Evolutionary conservation across 35 echinoderm and acorn worm species (phyloP).

Genomic region (Acanthaster planci): DNA sequence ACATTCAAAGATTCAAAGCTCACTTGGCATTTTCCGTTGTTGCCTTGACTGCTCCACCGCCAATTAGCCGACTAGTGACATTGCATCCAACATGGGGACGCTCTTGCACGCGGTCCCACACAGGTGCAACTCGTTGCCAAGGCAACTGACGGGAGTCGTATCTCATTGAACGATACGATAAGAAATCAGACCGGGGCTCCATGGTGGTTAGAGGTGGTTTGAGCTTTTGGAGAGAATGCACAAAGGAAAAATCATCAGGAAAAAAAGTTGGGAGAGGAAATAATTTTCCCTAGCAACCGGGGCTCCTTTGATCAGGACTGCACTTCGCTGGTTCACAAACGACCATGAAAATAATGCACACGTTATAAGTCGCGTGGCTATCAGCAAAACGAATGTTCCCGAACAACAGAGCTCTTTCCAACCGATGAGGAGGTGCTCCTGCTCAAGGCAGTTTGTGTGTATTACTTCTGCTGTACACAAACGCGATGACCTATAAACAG

Average conservation of each 20-base stretch:
- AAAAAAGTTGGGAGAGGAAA: neutral
- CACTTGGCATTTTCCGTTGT: neutral
- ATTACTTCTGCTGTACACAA: no score
- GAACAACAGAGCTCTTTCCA: no score
- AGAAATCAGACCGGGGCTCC: constrained; percentile 65
- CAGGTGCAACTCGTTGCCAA: constrained; percentile 64
- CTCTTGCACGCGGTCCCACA: constrained; percentile 80
- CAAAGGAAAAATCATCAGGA: no score
- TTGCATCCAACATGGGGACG: constrained; percentile 50
- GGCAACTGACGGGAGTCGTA: constrained; percentile 50
- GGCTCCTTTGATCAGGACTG: no score
- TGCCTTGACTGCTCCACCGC: constrained; percentile 11
- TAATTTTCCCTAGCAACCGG: neutral
- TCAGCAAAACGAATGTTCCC: no score
- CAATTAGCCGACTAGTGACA: constrained; percentile 18
- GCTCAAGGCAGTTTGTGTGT: no score
- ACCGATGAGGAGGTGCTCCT: no score
- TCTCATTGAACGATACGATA: constrained; percentile 57
- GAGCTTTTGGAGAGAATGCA: constrained; percentile 8
- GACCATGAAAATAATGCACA: no score
- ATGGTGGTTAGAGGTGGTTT: constrained; percentile 35
- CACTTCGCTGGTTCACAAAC: no score
- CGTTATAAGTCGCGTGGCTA: no score
- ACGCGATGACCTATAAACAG: no score
- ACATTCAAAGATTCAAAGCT: no score